Evolutionary conservation across 2,797 vertebrate genomes (phyloP).

Genomic region (Salmo trutta): DNA sequence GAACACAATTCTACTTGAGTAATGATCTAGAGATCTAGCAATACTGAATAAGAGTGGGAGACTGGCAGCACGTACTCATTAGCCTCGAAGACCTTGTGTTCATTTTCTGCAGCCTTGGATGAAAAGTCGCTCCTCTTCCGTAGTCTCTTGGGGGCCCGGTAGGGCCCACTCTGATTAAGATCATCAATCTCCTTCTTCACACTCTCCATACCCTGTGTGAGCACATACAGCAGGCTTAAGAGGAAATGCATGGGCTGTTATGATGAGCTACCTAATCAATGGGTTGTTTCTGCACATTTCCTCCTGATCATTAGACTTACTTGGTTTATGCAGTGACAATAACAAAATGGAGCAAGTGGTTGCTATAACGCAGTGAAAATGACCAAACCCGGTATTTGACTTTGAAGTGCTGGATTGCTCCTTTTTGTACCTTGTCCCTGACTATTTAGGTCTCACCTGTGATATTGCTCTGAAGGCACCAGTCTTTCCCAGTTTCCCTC

Average conservation of each 20-base stretch:
- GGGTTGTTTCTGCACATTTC: neutral
- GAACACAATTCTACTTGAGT: neutral
- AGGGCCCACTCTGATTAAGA: slow-evolving; percentile 84
- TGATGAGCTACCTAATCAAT: neutral
- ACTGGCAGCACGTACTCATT: slow-evolving; percentile 83
- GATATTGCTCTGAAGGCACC: slow-evolving; percentile 93
- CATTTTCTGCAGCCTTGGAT: slow-evolving; percentile 75
- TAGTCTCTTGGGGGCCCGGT: slow-evolving; percentile 85
- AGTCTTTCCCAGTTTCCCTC: slow-evolving; percentile 88
- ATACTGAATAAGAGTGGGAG: neutral
- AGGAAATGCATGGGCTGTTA: neutral
- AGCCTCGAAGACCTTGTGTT: slow-evolving; percentile 84
- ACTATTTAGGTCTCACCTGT: slow-evolving; percentile 75
- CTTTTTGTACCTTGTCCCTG: neutral
- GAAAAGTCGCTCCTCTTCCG: slow-evolving; percentile 91
- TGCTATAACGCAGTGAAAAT: neutral
- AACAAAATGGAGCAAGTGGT: neutral
- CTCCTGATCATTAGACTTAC: neutral
- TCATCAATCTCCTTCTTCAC: slow-evolving; percentile 93
- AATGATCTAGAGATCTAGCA: neutral
- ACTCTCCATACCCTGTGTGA: slow-evolving; percentile 85
- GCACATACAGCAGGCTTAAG: slow-evolving; percentile 13
- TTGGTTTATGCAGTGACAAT: neutral
- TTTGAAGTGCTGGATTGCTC: neutral
- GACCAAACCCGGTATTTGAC: neutral